These are phyloP conservation scores for Glaucomys volans DNA, from an alignment of 2,113 vertebrate species.

Conservation along the genomic window DNA sequence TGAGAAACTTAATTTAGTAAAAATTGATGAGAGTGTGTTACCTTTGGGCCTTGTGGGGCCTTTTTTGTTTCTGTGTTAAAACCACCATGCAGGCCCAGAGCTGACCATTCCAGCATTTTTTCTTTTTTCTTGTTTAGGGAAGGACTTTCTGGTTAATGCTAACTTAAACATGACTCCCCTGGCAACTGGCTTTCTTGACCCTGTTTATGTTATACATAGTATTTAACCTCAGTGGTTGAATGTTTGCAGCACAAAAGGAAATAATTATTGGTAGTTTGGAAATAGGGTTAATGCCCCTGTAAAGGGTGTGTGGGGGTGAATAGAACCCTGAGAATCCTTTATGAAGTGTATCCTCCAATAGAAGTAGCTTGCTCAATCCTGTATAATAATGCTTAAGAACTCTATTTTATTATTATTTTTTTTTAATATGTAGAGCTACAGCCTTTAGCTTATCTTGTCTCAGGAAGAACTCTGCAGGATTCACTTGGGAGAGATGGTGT, in stretches of 20 bases:
- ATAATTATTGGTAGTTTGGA: conserved; percentile 8
- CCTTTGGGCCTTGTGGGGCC: background rate
- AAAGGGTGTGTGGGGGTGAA: background rate
- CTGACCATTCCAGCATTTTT: background rate
- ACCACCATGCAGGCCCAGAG: background rate
- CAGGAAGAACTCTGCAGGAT: background rate
- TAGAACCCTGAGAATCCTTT: background rate
- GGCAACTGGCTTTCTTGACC: conserved; percentile 56
- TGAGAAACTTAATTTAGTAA: conserved; percentile 16
- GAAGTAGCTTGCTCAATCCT: background rate
- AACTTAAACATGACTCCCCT: conserved; percentile 71
- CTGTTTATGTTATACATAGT: conserved; percentile 64
- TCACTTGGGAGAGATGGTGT: background rate
- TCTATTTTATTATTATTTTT: background rate
- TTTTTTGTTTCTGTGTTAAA: conserved; percentile 36
- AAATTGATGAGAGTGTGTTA: background rate
- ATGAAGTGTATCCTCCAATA: background rate
- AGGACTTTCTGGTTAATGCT: conserved; percentile 61
- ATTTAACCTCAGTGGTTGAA: conserved; percentile 42
- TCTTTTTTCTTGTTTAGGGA: conserved; percentile 47
- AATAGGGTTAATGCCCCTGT: background rate
- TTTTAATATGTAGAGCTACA: background rate
- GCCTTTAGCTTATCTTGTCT: background rate
- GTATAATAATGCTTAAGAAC: background rate
- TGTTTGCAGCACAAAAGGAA: conserved; percentile 16